Conservation (phyloP, 1,140 invertebrate genomes). For the Mercenaria mercenaria region DNA sequence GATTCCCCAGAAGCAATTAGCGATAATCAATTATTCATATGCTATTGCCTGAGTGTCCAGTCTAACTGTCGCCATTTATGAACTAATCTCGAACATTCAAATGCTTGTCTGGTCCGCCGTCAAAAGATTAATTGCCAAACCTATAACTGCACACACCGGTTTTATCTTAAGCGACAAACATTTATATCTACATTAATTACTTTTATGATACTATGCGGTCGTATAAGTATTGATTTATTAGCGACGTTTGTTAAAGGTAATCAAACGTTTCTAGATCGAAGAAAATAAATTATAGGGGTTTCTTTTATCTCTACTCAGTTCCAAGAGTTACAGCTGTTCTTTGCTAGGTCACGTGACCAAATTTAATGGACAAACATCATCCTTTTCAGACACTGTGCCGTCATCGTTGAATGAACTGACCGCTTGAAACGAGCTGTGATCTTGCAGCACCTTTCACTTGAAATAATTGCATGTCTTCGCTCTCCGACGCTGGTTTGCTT, state of each 20-base stretch:
- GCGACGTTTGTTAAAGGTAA: background rate
- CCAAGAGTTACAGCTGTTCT: background rate
- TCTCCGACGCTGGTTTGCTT: too few relatives aligned
- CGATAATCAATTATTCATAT: conserved; percentile 37
- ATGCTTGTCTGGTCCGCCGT: background rate
- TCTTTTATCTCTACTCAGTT: background rate
- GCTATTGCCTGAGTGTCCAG: conserved; percentile 25
- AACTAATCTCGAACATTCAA: conserved; percentile 30
- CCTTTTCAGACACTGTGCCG: background rate
- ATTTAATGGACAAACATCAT: background rate
- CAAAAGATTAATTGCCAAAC: conserved; percentile 18
- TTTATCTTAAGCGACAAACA: conserved; percentile 4
- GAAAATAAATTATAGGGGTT: background rate
- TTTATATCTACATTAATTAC: conserved; percentile 31
- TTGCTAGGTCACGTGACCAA: background rate
- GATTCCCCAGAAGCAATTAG: conserved; percentile 37
- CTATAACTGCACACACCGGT: background rate
- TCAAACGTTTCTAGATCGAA: background rate
- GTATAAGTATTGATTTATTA: conserved; percentile 12
- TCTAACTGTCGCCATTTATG: conserved; percentile 1
- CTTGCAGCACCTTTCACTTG: background rate
- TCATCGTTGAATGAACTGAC: background rate
- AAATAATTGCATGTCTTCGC: too few relatives aligned
- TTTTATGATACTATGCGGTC: background rate
- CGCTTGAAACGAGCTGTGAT: background rate